Evolutionary conservation across 2,888 invertebrate species (phyloP), one percentile per base, ranked within the genome.

Genomic region (Stenolophus ochropezus): DNA sequence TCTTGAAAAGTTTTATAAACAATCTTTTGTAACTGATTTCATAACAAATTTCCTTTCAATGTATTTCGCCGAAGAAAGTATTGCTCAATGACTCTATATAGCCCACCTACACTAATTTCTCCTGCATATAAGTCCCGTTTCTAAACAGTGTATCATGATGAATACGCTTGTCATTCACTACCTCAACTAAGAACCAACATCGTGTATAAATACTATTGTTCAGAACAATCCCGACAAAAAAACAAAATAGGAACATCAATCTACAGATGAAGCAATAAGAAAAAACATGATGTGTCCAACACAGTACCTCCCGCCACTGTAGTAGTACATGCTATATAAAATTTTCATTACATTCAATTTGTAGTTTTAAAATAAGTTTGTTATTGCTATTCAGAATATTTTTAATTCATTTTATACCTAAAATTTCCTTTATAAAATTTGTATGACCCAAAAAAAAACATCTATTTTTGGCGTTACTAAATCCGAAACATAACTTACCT

Each of bases 241-340:
- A 61, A 23, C 4, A 61, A 61, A 61, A 61, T n/a, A 8, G 11
- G 23, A 23, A 16, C 23, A 61, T 61, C 25, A 61, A 61, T 21
- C 20, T n/a, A 27, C 11, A 61, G 61, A 61, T 61, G 61, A 61
- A 61, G 61, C 61, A 61, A 61, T 25, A 61, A 61, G n/a, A 61
- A 8, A 25, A 61, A 25, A 61, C 21, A 21, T 14, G 20, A 58
- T 20, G 5, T 21, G 4, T 2, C 3, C 16, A 58, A 23, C 23
- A 23, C n/a, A n/a, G n/a, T n/a, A n/a, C n/a, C n/a, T n/a, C n/a
- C 21, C 33, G 18, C 65, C 33, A 27, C 18, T 27, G 18, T 27
- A 69, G 65, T 33, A 69, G 65, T 33, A 69, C 27, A 18, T 33
- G 33, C 8, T 33, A 69, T 18, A 69, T 27, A 16, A 69, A 69